These are phyloP conservation scores for Drosophila monieri DNA, from an alignment of 2,888 invertebrate genomes.

Conservation along the genomic window DNA sequence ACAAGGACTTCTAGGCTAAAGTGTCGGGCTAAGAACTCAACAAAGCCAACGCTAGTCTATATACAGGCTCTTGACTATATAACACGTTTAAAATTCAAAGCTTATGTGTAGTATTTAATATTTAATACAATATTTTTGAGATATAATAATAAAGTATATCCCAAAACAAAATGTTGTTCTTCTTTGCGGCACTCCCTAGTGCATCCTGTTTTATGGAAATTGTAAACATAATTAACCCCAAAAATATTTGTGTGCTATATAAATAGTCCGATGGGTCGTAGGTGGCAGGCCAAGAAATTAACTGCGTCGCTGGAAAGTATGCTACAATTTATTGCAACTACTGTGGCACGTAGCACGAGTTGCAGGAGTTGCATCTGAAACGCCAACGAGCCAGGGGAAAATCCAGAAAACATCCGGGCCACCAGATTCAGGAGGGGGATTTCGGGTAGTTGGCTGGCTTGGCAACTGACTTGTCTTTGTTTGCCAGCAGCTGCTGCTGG, in stretches of 20 bases:
- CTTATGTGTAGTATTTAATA: neutral
- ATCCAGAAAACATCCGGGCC: slow-evolving; percentile 13
- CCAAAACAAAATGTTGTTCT: neutral
- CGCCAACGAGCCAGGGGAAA: slow-evolving; percentile 7
- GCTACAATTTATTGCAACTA: slow-evolving; percentile 54
- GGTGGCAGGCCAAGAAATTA: slow-evolving; percentile 49
- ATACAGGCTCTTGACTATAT: slow-evolving; percentile 20
- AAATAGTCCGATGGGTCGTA: slow-evolving; percentile 45
- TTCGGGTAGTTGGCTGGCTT: neutral
- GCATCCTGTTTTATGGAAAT: slow-evolving; percentile 5
- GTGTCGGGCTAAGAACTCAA: slow-evolving; percentile 29
- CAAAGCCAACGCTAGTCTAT: slow-evolving; percentile 20
- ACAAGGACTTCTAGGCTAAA: slow-evolving; percentile 10
- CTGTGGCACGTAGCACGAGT: slow-evolving; percentile 49
- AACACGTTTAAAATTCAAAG: slow-evolving; percentile 19
- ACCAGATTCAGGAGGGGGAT: slow-evolving; percentile 1
- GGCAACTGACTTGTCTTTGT: slow-evolving; percentile 41
- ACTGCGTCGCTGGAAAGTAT: slow-evolving; percentile 46
- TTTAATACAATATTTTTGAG: neutral
- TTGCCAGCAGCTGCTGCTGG: slow-evolving; percentile 34
- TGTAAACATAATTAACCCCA: slow-evolving; percentile 30
- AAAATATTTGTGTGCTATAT: slow-evolving; percentile 36
- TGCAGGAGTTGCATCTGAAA: slow-evolving; percentile 27
- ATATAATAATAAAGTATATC: neutral
- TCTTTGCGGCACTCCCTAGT: neutral